phyloP scores from a whole-genome alignment of 2,888 invertebrate genomes.

The Drepanosiphum platanoidis region DNA sequence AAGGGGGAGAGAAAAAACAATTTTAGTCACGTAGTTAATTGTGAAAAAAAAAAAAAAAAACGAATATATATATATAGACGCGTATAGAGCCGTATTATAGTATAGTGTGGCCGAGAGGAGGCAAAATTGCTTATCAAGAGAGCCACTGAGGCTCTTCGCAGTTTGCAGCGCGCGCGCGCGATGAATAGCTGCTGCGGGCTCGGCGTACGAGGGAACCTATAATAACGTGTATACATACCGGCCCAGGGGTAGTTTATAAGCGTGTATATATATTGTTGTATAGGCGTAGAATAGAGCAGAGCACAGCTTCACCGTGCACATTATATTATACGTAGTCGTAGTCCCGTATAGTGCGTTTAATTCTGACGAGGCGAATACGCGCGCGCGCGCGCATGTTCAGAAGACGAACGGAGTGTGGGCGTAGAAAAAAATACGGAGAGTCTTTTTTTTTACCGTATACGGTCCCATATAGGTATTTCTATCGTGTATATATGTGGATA shows the following conservation, averaged over 20 bases:
- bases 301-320: not conserved
- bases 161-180: not conserved
- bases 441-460: not conserved
- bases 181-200: not conserved
- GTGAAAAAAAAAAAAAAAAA: slow-evolving; percentile 35
- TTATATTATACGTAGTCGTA: not conserved
- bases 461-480: no score
- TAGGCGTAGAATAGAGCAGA: not conserved
- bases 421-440: not conserved
- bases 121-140: slow-evolving; percentile 13
- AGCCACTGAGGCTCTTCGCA: not conserved
- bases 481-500: no score
- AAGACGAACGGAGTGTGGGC: not conserved
- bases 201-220: not conserved
- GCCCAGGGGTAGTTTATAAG: no score
- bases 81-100: not conserved
- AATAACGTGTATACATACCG: not conserved
- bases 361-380: slow-evolving; percentile 6
- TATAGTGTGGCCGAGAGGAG: not conserved
- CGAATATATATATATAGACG: not conserved
- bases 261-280: not conserved
- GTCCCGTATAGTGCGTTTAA: not conserved
- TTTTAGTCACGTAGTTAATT: slow-evolving; percentile 55
- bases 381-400: no score
- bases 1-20: slow-evolving; percentile 39